Base-by-base conservation (phyloP, 2,797 vertebrate genomes). In the Fistularia tabacaria region DNA sequence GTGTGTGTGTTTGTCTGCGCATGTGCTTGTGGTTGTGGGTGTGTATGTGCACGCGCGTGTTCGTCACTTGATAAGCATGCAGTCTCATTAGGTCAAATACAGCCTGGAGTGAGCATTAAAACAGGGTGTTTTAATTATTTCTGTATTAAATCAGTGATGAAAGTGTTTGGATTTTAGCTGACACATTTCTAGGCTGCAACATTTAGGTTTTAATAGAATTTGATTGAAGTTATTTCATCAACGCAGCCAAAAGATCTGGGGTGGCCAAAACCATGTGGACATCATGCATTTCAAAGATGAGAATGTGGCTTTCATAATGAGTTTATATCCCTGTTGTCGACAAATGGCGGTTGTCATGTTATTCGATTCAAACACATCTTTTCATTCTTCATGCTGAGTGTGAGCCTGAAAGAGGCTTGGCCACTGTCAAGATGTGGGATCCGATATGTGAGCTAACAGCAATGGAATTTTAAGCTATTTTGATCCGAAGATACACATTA, bases 51-150 rank as follows among this genome's bases (percentile, higher is more conserved):
- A 10, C 8, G 39, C 8, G 39, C 2, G 55, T 39, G 68, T 53
- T 72, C 66, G 60, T 90, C 78, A 89, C 51, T 57, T 55, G 49
- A 72, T 64, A 89, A 80, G 83, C 69, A 88, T 70, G 81, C 73
- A 51, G 68, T 54, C 72, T 77, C 58, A 56, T 76, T 52, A 73
- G 74, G 52, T 73, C 73, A 63, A 62, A 72, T 36, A 57, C 37
- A 58, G 54, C 80, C 75, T 55, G 50, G 70, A 71, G 79, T 73
- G 54, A 67, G 46, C 38, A 25, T 65, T 54, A 58, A 54, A 60
- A 50, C n/a, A 42, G 12, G 57, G 53, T 36, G 54, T 74, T 62
- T 80, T 54, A 61, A 78, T 59, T 36, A 73, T 67, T 57, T 72
- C 36, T 49, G 43, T 66, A 69, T 80, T 76, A 69, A 68, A 80